Conservation (phyloP, 1,140 invertebrate genomes). For the Temnothorax nylanderi region DNA sequence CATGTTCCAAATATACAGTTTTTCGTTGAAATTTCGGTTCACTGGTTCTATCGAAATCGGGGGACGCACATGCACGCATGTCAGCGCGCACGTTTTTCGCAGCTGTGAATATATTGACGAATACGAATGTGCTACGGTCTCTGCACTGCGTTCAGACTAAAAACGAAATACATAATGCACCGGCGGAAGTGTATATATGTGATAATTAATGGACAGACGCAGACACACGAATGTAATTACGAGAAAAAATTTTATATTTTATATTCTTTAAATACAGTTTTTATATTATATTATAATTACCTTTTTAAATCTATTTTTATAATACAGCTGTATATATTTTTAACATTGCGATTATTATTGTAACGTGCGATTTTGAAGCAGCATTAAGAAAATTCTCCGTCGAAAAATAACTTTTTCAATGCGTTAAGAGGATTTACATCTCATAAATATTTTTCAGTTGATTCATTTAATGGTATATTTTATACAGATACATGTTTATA, state of each 20-base stretch:
- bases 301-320: neutral
- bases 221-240: slow-evolving; percentile 6
- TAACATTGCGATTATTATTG: neutral
- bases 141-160: slow-evolving; percentile 15
- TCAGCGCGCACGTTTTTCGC: slow-evolving; percentile 56
- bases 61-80: slow-evolving; percentile 53
- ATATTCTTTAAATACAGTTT: neutral
- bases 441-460: slow-evolving; percentile 1
- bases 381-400: neutral
- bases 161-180: slow-evolving; percentile 43
- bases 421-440: neutral
- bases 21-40: slow-evolving; percentile 57
- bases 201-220: slow-evolving; percentile 44
- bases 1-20: slow-evolving; percentile 55
- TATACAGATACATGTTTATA: neutral
- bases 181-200: neutral
- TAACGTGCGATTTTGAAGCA: neutral
- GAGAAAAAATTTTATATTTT: neutral
- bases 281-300: neutral
- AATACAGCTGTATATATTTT: neutral
- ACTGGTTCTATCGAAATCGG: slow-evolving; percentile 53
- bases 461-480: slow-evolving; percentile 18
- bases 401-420: neutral
- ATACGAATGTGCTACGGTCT: slow-evolving; percentile 53
- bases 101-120: slow-evolving; percentile 57